Evolutionary conservation across 2,888 invertebrate genomes (phyloP).

Genomic region (Sericinus montela): DNA sequence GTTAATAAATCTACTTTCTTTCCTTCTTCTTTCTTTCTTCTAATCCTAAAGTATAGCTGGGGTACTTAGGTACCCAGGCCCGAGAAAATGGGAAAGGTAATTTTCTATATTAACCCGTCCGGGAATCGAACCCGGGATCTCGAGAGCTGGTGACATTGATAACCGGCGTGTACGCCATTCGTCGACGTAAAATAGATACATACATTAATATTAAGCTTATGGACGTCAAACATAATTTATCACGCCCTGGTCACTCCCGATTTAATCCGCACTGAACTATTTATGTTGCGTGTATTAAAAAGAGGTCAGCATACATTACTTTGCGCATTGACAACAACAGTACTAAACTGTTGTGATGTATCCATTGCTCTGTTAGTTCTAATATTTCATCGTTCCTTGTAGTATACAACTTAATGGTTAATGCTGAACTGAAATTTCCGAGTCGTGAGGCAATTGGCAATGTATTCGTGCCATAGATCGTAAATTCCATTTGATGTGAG

Average conservation of each 20-base stretch:
- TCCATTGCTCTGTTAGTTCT: constrained; percentile 7
- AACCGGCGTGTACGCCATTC: too few species aligned
- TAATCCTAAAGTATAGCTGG: too few species aligned
- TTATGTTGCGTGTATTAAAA: constrained; percentile 30
- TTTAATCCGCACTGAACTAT: constrained; percentile 19
- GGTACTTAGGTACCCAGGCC: too few species aligned
- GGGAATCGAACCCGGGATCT: too few species aligned
- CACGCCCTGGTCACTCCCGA: constrained; percentile 8
- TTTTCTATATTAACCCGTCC: too few species aligned
- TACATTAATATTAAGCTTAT: background rate
- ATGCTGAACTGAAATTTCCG: background rate
- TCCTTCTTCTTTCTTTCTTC: too few species aligned
- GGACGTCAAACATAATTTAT: constrained; percentile 13
- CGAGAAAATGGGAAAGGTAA: too few species aligned
- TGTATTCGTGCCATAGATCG: constrained; percentile 1
- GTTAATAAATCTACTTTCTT: too few species aligned
- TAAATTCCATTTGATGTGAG: constrained; percentile 11
- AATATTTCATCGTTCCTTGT: background rate
- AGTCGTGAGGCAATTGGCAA: constrained; percentile 10
- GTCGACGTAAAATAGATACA: too few species aligned
- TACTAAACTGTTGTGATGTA: background rate
- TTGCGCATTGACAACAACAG: constrained; percentile 23
- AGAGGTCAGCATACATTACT: constrained; percentile 37
- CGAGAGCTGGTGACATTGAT: too few species aligned
- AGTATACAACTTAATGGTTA: background rate